A percentile compares a stretch with the other conserved stretches of the same genome.
These are phyloP conservation scores for Vanacampus margaritifer DNA, from an alignment of 2,113 vertebrate species.

Conservation along the genomic window DNA sequence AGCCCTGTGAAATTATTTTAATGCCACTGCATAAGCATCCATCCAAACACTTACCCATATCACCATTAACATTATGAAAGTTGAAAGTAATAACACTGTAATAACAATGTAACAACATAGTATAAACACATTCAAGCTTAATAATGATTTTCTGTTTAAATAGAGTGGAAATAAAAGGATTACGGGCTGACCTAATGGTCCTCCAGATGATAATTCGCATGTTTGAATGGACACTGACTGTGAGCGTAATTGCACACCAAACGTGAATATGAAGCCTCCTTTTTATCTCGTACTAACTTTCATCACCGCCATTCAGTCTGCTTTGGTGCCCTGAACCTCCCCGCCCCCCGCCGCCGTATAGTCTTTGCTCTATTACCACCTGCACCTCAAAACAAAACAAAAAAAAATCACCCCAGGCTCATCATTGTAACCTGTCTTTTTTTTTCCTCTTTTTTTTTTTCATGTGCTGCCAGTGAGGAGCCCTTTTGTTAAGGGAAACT, in stretches of 20 bases:
- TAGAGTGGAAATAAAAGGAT: slow-evolving; percentile 13
- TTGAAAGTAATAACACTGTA: neutral
- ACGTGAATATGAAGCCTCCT: slow-evolving; percentile 26
- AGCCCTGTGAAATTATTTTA: neutral
- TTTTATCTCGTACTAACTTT: slow-evolving; percentile 46
- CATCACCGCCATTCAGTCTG: slow-evolving; percentile 36
- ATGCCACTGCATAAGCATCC: neutral
- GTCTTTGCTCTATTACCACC: slow-evolving; percentile 40
- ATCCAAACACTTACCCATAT: too few relatives aligned
- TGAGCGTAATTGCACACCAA: slow-evolving; percentile 33
- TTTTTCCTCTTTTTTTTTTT: slow-evolving; percentile 42
- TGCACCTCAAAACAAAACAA: slow-evolving; percentile 28
- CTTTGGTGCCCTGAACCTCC: slow-evolving; percentile 33
- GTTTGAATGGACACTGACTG: slow-evolving; percentile 33
- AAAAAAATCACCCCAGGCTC: slow-evolving; percentile 20
- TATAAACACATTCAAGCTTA: neutral
- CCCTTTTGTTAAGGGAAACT: slow-evolving; percentile 39
- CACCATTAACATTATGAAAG: neutral
- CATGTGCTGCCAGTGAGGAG: slow-evolving; percentile 57
- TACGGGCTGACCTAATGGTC: neutral
- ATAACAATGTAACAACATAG: neutral
- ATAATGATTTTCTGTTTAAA: neutral
- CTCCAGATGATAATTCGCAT: slow-evolving; percentile 34
- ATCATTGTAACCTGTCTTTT: slow-evolving; percentile 49
- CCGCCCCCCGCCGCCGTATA: slow-evolving; percentile 5